Conservation (phyloP, 2,888 invertebrate species). For the Archips crataeganus region DNA sequence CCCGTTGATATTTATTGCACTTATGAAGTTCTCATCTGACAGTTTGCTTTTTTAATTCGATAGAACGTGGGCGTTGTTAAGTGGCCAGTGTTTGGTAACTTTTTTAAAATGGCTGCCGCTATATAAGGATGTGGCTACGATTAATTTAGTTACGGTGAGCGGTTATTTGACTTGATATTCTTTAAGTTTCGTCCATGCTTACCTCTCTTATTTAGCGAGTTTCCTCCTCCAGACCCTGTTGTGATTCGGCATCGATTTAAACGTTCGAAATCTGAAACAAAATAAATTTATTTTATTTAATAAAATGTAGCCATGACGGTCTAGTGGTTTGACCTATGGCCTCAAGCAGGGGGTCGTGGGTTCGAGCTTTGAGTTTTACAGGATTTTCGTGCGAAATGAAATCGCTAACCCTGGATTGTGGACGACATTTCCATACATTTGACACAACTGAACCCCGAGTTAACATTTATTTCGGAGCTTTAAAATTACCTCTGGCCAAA, state of each 20-base stretch:
- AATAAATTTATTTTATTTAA: neutral
- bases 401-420: too few species aligned
- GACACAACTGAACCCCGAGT: too few species aligned
- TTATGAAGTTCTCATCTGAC: constrained; percentile 30
- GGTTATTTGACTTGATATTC: neutral
- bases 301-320: neutral
- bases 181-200: neutral
- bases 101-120: constrained; percentile 16
- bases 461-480: too few species aligned
- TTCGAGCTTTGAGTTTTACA: too few species aligned
- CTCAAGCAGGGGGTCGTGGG: too few species aligned
- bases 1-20: constrained; percentile 39
- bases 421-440: too few species aligned
- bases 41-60: constrained; percentile 19
- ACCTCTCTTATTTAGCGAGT: constrained; percentile 5
- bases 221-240: constrained; percentile 22
- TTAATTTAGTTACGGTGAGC: neutral
- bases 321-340: too few species aligned
- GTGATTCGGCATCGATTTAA: constrained; percentile 29
- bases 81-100: constrained; percentile 13
- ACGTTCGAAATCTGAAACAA: constrained; percentile 34
- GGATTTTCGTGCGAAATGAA: too few species aligned
- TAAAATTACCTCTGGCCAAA: too few species aligned
- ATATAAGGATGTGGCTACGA: constrained; percentile 3
- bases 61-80: constrained; percentile 22